Conservation (phyloP, 2,888 invertebrate species). For the Synanthedon myopaeformis region DNA sequence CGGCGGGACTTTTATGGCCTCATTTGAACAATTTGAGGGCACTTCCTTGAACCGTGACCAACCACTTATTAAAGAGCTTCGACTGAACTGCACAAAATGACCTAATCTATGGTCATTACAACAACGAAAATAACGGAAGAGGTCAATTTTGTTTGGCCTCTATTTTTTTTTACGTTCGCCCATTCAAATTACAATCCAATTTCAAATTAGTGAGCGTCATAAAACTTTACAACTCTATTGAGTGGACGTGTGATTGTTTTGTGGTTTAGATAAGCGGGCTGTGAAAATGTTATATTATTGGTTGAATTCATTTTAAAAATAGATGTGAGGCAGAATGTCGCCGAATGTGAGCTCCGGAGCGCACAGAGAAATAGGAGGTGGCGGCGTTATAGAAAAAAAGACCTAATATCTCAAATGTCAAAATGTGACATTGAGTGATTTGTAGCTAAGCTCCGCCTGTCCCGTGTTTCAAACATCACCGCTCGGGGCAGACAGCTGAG, state of each 20-base stretch:
- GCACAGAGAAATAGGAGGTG: constrained; percentile 51
- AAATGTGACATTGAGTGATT: constrained; percentile 73
- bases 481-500: constrained; percentile 67
- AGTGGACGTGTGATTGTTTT: constrained; percentile 46
- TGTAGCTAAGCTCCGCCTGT: constrained; percentile 73
- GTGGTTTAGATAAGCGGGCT: constrained; percentile 12
- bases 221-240: constrained; percentile 47
- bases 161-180: constrained; percentile 21
- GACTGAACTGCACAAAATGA: constrained; percentile 4
- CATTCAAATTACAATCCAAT: constrained; percentile 32
- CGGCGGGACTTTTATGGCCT: constrained; percentile 55
- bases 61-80: constrained; percentile 26
- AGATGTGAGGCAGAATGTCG: constrained; percentile 14
- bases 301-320: background rate
- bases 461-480: constrained; percentile 72
- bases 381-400: constrained; percentile 67
- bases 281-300: background rate
- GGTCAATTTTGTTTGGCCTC: constrained; percentile 19
- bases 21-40: constrained; percentile 53
- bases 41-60: constrained; percentile 53
- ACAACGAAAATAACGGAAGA: constrained; percentile 5
- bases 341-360: constrained; percentile 19
- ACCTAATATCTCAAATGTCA: constrained; percentile 73
- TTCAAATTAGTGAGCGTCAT: constrained; percentile 38
- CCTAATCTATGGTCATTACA: constrained; percentile 1